Evolutionary conservation across 2,888 invertebrate species (phyloP).

Genomic region (Machimus atricapillus): DNA sequence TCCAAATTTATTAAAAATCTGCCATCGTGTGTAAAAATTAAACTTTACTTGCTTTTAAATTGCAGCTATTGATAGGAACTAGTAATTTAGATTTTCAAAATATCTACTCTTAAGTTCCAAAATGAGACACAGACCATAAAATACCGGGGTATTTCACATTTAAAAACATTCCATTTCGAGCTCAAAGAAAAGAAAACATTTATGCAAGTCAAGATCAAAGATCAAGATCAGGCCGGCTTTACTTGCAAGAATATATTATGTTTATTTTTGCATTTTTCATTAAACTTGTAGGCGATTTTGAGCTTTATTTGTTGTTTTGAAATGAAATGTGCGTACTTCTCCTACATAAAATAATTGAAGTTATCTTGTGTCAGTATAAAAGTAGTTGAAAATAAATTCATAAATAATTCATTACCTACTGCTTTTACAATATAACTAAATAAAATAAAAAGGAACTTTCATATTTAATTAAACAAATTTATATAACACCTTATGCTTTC

Average conservation of each 20-base stretch:
- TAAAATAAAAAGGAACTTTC: no score
- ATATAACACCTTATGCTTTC: no score
- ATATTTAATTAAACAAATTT: no score
- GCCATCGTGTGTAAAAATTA: not conserved
- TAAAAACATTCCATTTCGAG: not conserved
- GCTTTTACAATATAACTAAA: no score
- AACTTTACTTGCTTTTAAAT: not conserved
- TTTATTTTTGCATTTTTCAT: not conserved
- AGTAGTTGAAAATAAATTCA: no score
- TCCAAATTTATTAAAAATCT: not conserved
- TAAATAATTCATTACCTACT: no score
- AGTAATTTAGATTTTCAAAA: not conserved
- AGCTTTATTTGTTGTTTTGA: not conserved
- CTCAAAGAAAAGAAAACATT: not conserved
- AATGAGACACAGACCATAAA: not conserved
- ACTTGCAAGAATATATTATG: not conserved
- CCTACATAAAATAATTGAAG: not conserved
- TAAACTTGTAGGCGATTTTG: not conserved
- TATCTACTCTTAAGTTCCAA: not conserved
- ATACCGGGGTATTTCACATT: not conserved
- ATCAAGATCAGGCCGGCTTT: not conserved
- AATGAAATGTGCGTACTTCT: not conserved
- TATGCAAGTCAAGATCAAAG: not conserved
- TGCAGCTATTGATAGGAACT: not conserved
- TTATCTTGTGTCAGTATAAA: no score